Conservation (phyloP, 2,113 vertebrate species). For the Leptobrachium leishanense region DNA sequence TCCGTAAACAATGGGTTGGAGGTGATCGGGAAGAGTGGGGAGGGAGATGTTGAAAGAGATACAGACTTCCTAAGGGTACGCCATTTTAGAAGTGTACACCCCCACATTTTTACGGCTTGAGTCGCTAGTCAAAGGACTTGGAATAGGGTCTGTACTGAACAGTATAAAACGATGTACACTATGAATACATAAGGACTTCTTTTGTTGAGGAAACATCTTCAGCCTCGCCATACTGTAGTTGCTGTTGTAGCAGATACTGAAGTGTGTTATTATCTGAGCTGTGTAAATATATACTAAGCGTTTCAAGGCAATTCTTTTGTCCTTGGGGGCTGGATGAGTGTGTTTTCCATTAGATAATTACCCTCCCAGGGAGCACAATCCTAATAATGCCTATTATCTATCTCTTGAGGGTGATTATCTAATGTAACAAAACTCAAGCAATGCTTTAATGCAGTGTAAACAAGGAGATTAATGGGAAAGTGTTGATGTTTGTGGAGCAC, state of each 20-base stretch:
- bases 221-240: not conserved
- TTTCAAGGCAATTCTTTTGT: constrained; percentile 34
- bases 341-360: constrained; percentile 46
- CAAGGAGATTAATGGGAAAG: constrained; percentile 34
- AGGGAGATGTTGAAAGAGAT: no score
- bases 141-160: no score
- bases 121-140: no score
- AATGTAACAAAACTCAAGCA: constrained; percentile 41
- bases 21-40: no score
- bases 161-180: no score
- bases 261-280: constrained; percentile 15
- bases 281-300: constrained; percentile 40
- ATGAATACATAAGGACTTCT: no score
- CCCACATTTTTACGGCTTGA: no score
- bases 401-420: constrained; percentile 46
- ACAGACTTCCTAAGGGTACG: no score
- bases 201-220: not conserved
- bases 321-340: constrained; percentile 35
- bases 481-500: constrained; percentile 20
- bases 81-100: no score
- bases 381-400: constrained; percentile 47
- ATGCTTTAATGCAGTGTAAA: constrained; percentile 35
- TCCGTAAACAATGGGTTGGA: no score
- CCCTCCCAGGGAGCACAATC: constrained; percentile 37
- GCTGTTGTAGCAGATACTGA: constrained; percentile 28